phyloP scores from a whole-genome alignment of 92 coral and sea anemone genomes.

The Umimayanthus chanpuru region DNA sequence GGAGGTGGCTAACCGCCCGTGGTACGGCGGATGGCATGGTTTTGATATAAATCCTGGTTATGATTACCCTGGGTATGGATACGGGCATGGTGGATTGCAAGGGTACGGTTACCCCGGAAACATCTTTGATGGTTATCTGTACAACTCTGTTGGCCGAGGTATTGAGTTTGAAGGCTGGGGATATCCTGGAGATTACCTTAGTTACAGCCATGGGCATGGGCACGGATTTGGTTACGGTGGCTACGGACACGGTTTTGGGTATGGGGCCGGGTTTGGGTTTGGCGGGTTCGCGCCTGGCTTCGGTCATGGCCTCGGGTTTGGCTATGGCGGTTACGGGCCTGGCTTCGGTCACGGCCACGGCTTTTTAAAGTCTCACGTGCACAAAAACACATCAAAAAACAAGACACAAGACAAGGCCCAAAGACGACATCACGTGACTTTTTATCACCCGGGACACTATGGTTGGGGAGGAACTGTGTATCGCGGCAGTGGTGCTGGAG shows the following conservation, averaged over 20 bases:
- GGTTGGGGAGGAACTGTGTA: constrained; percentile 87
- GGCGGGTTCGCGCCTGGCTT: constrained; percentile 46
- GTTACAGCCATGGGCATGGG: constrained; percentile 25
- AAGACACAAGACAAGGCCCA: constrained; percentile 48
- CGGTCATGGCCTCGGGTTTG: constrained; percentile 50
- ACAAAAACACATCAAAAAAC: constrained; percentile 27
- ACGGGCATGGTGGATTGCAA: constrained; percentile 22
- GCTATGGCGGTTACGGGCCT: constrained; percentile 38
- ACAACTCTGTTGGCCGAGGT: constrained; percentile 15
- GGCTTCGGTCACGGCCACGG: constrained; percentile 53
- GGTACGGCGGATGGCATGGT: constrained; percentile 47
- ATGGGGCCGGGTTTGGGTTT: background rate
- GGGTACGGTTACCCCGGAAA: constrained; percentile 36
- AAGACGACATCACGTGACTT: constrained; percentile 57
- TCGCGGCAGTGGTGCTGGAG: constrained; percentile 64
- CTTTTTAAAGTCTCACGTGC: constrained; percentile 39
- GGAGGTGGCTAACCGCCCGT: constrained; percentile 25
- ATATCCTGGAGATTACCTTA: constrained; percentile 22
- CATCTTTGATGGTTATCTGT: constrained; percentile 31
- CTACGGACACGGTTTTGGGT: constrained; percentile 4
- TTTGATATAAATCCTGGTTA: constrained; percentile 31
- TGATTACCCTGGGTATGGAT: constrained; percentile 12
- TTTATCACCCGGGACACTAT: constrained; percentile 78
- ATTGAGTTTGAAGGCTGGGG: constrained; percentile 19
- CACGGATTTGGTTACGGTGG: constrained; percentile 16